These are phyloP conservation scores for Coryphaenoides rupestris DNA, from an alignment of 2,113 vertebrate genomes.

Conservation along the genomic window DNA sequence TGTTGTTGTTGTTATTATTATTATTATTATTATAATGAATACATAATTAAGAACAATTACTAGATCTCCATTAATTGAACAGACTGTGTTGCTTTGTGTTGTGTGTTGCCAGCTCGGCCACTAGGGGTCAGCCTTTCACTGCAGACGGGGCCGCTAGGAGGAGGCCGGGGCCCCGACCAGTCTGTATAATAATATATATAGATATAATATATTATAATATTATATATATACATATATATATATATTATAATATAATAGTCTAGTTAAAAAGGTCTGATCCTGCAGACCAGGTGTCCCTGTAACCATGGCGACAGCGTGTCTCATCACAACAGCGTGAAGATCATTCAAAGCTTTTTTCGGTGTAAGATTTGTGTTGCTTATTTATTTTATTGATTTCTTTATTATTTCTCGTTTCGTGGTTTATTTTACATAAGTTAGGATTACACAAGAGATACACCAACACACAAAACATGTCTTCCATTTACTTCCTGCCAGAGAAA, in stretches of 20 bases:
- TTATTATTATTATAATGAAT: too few species aligned
- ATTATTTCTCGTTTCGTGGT: not conserved
- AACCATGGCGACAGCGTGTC: slow-evolving; percentile 50
- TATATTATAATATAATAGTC: too few species aligned
- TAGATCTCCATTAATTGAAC: too few species aligned
- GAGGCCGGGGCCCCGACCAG: too few species aligned
- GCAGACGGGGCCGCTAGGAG: not conserved
- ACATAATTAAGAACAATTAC: too few species aligned
- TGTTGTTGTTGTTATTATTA: too few species aligned
- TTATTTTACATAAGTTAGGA: not conserved
- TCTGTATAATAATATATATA: too few species aligned
- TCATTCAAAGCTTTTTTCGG: too few species aligned
- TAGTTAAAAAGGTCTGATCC: too few species aligned
- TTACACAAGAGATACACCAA: not conserved
- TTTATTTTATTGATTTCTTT: slow-evolving; percentile 51
- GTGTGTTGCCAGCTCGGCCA: slow-evolving; percentile 33
- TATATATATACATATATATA: too few species aligned
- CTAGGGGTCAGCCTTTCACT: slow-evolving; percentile 57
- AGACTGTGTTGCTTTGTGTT: not conserved
- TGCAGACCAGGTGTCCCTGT: slow-evolving; percentile 35
- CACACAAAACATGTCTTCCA: slow-evolving; percentile 23
- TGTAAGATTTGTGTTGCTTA: too few species aligned
- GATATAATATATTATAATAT: too few species aligned
- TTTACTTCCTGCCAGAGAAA: slow-evolving; percentile 24
- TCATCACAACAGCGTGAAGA: slow-evolving; percentile 54